These are phyloP conservation scores for rabbit (Oryctolagus cuniculus) DNA, from an alignment of 2,113 vertebrate genomes.

Conservation along the genomic window DNA sequence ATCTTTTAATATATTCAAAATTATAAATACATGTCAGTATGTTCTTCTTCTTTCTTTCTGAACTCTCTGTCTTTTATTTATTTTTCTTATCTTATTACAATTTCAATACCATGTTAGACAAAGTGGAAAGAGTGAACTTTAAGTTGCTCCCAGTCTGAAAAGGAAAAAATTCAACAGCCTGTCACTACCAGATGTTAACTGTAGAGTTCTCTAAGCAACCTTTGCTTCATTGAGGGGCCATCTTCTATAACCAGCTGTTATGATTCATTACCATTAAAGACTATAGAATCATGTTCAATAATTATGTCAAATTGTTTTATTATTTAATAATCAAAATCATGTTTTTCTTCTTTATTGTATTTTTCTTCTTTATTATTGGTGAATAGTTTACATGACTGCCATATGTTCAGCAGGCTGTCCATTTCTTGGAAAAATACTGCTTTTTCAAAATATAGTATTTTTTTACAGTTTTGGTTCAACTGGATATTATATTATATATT, in stretches of 20 bases:
- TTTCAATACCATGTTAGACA: background rate
- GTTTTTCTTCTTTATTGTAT: background rate
- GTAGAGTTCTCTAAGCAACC: background rate
- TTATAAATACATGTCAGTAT: too few species aligned
- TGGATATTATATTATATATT: background rate
- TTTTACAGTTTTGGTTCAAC: background rate
- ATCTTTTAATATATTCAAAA: too few species aligned
- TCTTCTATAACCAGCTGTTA: background rate
- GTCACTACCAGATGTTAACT: background rate
- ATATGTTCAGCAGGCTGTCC: background rate
- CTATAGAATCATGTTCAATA: background rate
- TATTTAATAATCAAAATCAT: background rate
- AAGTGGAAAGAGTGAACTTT: background rate
- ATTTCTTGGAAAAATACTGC: background rate
- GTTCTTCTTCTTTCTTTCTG: background rate
- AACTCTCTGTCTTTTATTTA: background rate
- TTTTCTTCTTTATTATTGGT: too few species aligned
- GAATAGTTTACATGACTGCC: background rate
- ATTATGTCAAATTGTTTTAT: background rate
- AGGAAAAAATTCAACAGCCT: background rate
- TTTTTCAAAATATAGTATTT: background rate
- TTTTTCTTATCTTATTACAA: background rate
- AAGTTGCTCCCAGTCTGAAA: background rate
- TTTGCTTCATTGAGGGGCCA: background rate
- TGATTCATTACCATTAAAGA: background rate